These are phyloP conservation scores for Harpalus rubripes DNA, from an alignment of 2,888 invertebrate genomes.

Conservation along the genomic window DNA sequence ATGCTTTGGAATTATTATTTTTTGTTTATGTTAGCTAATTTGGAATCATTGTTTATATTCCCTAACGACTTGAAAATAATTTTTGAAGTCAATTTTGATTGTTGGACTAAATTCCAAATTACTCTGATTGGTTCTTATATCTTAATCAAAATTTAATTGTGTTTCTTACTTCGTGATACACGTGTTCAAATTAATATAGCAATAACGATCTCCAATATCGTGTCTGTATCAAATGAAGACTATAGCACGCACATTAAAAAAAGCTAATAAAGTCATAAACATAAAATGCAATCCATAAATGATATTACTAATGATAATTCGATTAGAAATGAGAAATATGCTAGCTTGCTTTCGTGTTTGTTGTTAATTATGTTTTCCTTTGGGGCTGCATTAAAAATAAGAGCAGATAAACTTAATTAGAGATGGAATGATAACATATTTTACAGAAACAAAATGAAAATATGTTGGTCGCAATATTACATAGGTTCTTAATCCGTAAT, in stretches of 20 bases:
- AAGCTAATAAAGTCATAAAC: slow-evolving; percentile 10
- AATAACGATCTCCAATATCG: no score
- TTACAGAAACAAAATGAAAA: neutral
- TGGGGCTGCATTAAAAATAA: slow-evolving; percentile 5
- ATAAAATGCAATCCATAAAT: neutral
- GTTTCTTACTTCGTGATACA: neutral
- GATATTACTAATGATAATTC: neutral
- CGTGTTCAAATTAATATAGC: neutral
- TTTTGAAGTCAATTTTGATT: no score
- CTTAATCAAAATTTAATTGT: neutral
- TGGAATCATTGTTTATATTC: no score
- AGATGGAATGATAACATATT: slow-evolving; percentile 4
- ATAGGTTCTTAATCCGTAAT: no score
- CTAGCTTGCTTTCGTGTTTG: slow-evolving; percentile 15
- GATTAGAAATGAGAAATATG: slow-evolving; percentile 16
- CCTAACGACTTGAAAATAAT: no score
- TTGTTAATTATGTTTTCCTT: slow-evolving; percentile 9
- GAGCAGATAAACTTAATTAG: slow-evolving; percentile 12
- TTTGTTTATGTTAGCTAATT: no score
- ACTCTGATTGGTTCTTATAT: no score
- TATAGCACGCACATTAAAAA: neutral
- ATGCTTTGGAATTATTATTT: no score
- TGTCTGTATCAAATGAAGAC: neutral
- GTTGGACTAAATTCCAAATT: no score
- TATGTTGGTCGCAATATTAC: neutral